Evolutionary conservation across 2,888 invertebrate species (phyloP).

Genomic region (Hirtodrosophila cameraria): DNA sequence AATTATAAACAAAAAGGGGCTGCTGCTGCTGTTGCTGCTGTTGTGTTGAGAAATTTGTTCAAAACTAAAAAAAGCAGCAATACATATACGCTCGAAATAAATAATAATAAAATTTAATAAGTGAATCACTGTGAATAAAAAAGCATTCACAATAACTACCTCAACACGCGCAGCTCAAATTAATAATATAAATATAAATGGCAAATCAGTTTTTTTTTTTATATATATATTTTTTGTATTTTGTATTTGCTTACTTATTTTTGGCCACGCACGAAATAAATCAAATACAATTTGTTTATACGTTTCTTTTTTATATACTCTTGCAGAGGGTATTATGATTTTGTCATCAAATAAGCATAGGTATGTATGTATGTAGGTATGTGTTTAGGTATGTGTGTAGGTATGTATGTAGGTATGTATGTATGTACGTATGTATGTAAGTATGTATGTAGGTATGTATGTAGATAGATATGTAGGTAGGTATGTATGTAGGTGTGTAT

Average conservation of each 20-base stretch:
- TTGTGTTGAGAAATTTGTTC: conserved; percentile 55
- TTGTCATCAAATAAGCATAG: no score
- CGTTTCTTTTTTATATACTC: background rate
- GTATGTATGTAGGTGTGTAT: no score
- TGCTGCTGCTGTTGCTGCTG: conserved; percentile 22
- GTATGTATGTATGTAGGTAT: no score
- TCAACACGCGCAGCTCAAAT: conserved; percentile 65
- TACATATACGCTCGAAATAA: conserved; percentile 78
- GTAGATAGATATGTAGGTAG: no score
- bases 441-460: no score
- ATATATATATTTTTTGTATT: background rate
- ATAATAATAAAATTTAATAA: conserved; percentile 60
- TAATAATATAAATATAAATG: conserved; percentile 67
- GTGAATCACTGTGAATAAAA: conserved; percentile 66
- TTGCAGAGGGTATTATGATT: no score
- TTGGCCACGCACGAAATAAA: conserved; percentile 72
- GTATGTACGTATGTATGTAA: no score
- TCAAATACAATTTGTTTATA: conserved; percentile 53
- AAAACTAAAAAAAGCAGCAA: conserved; percentile 60
- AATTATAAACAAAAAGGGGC: conserved; percentile 73
- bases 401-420: no score
- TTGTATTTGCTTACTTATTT: conserved; percentile 66
- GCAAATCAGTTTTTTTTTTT: conserved; percentile 18
- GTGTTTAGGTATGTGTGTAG: no score
- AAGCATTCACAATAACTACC: conserved; percentile 47